Conservation (phyloP, 2,113 vertebrate species). For the Mesoclemmys tuberculata region DNA sequence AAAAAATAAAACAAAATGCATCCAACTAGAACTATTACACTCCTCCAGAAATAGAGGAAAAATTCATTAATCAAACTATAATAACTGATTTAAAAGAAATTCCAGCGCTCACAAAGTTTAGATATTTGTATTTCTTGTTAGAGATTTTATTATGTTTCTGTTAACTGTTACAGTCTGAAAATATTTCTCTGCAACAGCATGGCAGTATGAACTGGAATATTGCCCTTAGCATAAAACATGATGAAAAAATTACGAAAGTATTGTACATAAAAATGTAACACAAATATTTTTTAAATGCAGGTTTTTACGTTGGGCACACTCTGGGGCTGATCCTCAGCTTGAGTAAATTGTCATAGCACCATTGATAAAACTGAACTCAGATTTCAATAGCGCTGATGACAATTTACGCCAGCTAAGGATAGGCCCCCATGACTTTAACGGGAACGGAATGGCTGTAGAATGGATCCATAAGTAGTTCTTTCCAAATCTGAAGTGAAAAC, state of each 20-base stretch:
- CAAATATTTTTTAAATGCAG: neutral
- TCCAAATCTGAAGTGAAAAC: neutral
- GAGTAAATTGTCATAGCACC: neutral
- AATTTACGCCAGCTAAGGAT: neutral
- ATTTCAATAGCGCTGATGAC: neutral
- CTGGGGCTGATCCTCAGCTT: neutral
- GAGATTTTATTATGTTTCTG: neutral
- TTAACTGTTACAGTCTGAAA: neutral
- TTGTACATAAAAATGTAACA: neutral
- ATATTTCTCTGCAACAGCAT: neutral
- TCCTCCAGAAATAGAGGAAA: neutral
- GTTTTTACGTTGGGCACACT: neutral
- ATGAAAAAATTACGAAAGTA: neutral
- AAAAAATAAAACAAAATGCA: neutral
- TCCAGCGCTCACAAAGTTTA: neutral
- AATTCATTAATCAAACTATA: neutral
- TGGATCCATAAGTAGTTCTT: neutral
- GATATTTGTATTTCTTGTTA: neutral
- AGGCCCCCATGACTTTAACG: neutral
- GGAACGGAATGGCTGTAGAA: neutral
- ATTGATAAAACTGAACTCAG: neutral
- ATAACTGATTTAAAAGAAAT: neutral
- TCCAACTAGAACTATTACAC: neutral
- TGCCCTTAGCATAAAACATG: neutral
- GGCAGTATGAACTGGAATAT: neutral